A percentile compares a stretch with the other conserved stretches of the same genome.
Evolutionary conservation across 1,140 invertebrate genomes (phyloP).

Genomic region (Penaeus japonicus): DNA sequence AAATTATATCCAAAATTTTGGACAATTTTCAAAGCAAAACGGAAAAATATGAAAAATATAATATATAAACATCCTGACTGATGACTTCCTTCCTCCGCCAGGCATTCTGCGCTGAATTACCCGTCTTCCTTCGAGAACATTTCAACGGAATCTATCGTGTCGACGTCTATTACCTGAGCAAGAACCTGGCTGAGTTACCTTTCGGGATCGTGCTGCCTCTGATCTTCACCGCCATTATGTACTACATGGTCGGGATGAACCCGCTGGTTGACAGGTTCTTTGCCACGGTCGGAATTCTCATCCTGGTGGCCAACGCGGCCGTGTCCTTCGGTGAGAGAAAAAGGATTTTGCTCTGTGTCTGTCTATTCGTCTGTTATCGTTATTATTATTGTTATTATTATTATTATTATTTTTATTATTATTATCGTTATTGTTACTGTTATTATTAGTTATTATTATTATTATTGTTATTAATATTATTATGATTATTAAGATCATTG

Average conservation of each 20-base stretch:
- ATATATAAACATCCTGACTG: neutral
- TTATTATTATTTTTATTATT: too few species aligned
- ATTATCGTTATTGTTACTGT: too few species aligned
- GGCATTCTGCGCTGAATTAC: constrained; percentile 59
- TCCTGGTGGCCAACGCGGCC: constrained; percentile 86
- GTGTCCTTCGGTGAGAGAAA: constrained; percentile 91
- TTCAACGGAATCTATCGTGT: constrained; percentile 61
- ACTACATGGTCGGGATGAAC: constrained; percentile 87
- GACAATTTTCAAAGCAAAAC: too few species aligned
- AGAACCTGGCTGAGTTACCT: constrained; percentile 85
- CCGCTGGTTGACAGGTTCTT: constrained; percentile 76
- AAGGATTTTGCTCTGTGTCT: too few species aligned
- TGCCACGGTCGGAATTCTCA: constrained; percentile 75
- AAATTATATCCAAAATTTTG: too few species aligned
- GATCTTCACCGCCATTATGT: constrained; percentile 83
- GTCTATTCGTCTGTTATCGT: too few species aligned
- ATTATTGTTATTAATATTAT: too few species aligned
- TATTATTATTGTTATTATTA: too few species aligned
- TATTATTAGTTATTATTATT: too few species aligned
- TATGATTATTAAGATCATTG: too few species aligned
- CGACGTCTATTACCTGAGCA: constrained; percentile 61
- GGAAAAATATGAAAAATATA: too few species aligned
- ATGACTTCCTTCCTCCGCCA: neutral
- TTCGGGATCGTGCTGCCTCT: constrained; percentile 76
- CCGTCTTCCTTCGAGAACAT: constrained; percentile 61